Evolutionary conservation across 1,140 invertebrate genomes (phyloP).

Genomic region (Wasmannia auropunctata): DNA sequence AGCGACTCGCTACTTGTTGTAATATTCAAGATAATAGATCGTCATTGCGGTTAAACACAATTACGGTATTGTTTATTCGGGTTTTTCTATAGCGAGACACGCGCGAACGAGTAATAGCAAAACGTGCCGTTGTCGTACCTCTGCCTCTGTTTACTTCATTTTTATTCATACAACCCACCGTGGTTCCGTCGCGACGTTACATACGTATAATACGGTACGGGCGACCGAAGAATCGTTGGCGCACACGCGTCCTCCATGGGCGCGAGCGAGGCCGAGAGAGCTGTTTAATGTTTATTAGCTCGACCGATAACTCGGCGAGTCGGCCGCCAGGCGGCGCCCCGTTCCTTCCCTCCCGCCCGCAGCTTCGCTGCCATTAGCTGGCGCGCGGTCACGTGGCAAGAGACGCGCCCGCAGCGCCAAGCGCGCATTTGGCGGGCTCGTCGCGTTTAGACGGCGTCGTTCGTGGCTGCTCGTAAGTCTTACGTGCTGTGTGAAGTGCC

Average conservation of each 20-base stretch:
- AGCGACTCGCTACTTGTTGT: background rate
- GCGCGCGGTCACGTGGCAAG: slow-evolving; percentile 74
- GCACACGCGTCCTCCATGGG: background rate
- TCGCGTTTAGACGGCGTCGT: slow-evolving; percentile 79
- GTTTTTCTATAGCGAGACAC: background rate
- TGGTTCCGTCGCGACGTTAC: background rate
- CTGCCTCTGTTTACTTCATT: slow-evolving; percentile 11
- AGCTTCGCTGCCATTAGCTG: slow-evolving; percentile 69
- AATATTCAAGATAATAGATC: background rate
- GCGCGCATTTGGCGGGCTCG: slow-evolving; percentile 83
- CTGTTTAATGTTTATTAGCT: background rate
- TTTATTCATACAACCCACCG: background rate
- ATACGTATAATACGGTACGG: background rate
- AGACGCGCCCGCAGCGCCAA: slow-evolving; percentile 77
- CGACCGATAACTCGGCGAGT: background rate
- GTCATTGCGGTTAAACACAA: background rate
- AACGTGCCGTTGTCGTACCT: background rate
- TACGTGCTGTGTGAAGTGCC: slow-evolving; percentile 75
- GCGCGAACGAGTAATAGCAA: no score
- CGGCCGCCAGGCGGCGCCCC: background rate
- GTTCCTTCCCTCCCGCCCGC: background rate
- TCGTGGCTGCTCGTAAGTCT: slow-evolving; percentile 75
- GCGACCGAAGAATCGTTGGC: background rate
- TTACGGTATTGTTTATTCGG: no score
- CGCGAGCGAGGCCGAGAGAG: no score